Evolutionary conservation across 2,888 invertebrate species (phyloP), one percentile per base, ranked within the genome.

Genomic region (Pristionchus arcanus): DNA sequence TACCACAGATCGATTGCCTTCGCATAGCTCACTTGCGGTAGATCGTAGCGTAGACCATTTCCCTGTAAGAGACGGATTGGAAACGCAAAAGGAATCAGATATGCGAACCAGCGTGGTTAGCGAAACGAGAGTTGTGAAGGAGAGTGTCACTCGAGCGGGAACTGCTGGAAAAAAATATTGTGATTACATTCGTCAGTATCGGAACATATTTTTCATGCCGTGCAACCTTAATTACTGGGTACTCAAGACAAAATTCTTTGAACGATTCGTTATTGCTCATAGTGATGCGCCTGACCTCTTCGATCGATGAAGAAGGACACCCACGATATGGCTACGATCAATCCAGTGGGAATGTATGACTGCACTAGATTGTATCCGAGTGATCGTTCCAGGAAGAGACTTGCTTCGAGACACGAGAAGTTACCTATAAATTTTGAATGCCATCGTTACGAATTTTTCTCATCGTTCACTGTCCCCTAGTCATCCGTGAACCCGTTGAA

Each of bases 331-430:
- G 92, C 91, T 28, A 93, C 93, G 31, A 93, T 93, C 15, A 93
- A 90, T 19, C 91, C 89, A n/a, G 90, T 42, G 2, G 90, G 88
- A 53, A 90, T 86, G 37, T 84, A 91, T 11, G 92, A 92, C 86
- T 95, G 95, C 1, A 95, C 95, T 16, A 95, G 83, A 74, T 95
- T 94, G 89, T 95, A 95, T 21, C 94, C 94, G 87, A 95, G 94
- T 2, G 94, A 93, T 28, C 95, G 89, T 13, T 92, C 90, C 28
- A 95, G 90, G 89, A 90, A 91, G 83, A 94, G 90, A 34, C 92
- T 91, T 7, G 93, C 94, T 42, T 92, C 90, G 31, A 94, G 90
- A 81, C 94, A 94, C 89, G 93, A 93, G 91, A 94, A 94, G 83
- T 91, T 92, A 74, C 93, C 94, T 94, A 90, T 13, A 31, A 53